These are phyloP conservation scores for Tribolium madens DNA, from an alignment of 1,140 invertebrate species.

Conservation along the genomic window DNA sequence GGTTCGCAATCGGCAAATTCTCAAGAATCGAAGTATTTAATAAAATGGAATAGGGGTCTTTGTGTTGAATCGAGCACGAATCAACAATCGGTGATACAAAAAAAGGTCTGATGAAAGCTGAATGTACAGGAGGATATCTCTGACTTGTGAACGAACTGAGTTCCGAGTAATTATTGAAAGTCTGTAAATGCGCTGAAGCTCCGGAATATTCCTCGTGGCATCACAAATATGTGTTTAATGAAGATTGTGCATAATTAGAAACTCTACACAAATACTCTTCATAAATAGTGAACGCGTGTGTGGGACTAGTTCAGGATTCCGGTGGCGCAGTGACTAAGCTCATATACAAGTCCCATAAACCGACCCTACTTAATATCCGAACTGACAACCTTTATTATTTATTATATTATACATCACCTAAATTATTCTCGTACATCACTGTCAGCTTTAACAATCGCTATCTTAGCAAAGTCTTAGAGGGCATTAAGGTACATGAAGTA, in stretches of 20 bases:
- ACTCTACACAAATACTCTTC: constrained; percentile 44
- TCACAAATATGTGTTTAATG: constrained; percentile 45
- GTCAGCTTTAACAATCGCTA: constrained; percentile 45
- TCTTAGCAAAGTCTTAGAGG: constrained; percentile 37
- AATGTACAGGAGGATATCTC: not conserved
- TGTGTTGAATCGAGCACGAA: constrained; percentile 16
- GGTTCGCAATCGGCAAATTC: not conserved
- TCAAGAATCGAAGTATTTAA: not conserved
- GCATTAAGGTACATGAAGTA: constrained; percentile 18
- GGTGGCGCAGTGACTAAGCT: constrained; percentile 42
- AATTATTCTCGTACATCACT: constrained; percentile 52
- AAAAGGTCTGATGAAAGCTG: not conserved
- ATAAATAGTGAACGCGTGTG: constrained; percentile 45
- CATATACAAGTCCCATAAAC: constrained; percentile 47
- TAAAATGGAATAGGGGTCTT: not conserved
- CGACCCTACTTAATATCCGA: constrained; percentile 47
- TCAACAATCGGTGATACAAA: constrained; percentile 8
- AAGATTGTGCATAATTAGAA: constrained; percentile 39
- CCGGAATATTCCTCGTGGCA: constrained; percentile 36
- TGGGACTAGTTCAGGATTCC: constrained; percentile 42
- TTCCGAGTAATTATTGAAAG: constrained; percentile 42
- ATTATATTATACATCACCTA: constrained; percentile 54
- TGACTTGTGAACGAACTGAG: not conserved
- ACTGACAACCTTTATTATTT: constrained; percentile 53
- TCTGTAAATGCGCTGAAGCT: constrained; percentile 39